A percentile compares a stretch with the other conserved stretches of the same genome.
Evolutionary conservation across 2,888 invertebrate genomes (phyloP).

Genomic region (Theretra japonica): DNA sequence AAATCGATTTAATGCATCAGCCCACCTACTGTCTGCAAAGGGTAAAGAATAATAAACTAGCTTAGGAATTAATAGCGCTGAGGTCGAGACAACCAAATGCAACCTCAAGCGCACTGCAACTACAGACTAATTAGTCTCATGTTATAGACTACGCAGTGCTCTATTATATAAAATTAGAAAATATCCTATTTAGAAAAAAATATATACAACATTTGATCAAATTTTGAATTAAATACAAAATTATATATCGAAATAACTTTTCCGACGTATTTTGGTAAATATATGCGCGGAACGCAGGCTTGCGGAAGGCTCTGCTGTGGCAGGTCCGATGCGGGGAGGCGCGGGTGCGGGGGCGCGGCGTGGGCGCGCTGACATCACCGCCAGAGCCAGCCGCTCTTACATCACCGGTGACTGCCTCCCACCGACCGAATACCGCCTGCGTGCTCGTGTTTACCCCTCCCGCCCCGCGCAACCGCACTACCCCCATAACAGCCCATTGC

Average conservation of each 20-base stretch:
- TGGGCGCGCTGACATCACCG: constrained; percentile 83
- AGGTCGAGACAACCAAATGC: constrained; percentile 33
- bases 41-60: constrained; percentile 22
- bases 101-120: constrained; percentile 59
- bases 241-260: background rate
- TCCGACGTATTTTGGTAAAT: constrained; percentile 14
- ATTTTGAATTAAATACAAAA: background rate
- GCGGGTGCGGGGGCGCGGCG: constrained; percentile 62
- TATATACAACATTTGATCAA: background rate
- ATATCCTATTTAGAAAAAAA: background rate
- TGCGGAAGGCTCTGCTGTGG: constrained; percentile 74
- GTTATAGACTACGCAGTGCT: background rate
- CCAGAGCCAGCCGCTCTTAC: constrained; percentile 80
- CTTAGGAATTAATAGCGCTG: constrained; percentile 11
- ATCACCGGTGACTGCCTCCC: constrained; percentile 75
- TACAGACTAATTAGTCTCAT: background rate
- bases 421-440: constrained; percentile 60
- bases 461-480: constrained; percentile 30
- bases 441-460: constrained; percentile 52
- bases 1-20: constrained; percentile 40
- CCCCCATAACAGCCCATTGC: constrained; percentile 27
- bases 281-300: constrained; percentile 43
- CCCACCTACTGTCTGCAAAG: constrained; percentile 39
- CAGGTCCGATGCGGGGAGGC: constrained; percentile 53
- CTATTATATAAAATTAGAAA: too few relatives aligned